Conservation (phyloP, 2,113 vertebrate species). For the Corythaeola cristata region DNA sequence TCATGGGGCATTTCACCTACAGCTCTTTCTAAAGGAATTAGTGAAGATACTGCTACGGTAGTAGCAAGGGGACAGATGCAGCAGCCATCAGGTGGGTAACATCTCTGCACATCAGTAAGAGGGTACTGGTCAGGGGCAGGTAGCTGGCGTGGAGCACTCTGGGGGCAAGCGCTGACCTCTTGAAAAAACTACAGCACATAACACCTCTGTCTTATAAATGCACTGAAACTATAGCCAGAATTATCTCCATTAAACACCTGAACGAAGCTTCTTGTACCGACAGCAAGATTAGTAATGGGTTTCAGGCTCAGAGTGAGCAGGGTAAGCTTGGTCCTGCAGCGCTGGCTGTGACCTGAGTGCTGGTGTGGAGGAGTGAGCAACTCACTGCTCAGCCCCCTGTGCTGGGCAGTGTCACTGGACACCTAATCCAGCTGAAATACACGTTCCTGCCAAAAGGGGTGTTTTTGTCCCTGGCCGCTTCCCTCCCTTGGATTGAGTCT, state of each 20-base stretch:
- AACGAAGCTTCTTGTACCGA: not conserved
- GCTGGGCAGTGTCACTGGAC: not conserved
- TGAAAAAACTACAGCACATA: not conserved
- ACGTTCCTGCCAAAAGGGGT: not conserved
- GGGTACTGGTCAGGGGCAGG: not conserved
- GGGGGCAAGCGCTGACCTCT: not conserved
- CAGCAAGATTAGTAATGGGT: not conserved
- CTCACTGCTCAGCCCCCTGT: not conserved
- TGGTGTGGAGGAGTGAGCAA: not conserved
- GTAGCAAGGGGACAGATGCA: not conserved
- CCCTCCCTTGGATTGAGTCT: not conserved
- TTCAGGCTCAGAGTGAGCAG: accelerated
- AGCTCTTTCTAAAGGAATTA: not conserved
- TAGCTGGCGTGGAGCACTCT: not conserved
- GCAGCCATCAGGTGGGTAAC: accelerated
- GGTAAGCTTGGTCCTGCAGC: not conserved
- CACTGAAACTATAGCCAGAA: not conserved
- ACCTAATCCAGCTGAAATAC: not conserved
- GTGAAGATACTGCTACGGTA: not conserved
- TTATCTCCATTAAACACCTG: not conserved
- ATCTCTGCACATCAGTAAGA: not conserved
- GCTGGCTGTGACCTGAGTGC: not conserved
- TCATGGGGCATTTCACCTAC: not conserved
- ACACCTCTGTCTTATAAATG: not conserved
- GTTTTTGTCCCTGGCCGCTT: not conserved